Evolutionary conservation across 2,797 vertebrate species (phyloP).

Genomic region (Carduelis carduelis): DNA sequence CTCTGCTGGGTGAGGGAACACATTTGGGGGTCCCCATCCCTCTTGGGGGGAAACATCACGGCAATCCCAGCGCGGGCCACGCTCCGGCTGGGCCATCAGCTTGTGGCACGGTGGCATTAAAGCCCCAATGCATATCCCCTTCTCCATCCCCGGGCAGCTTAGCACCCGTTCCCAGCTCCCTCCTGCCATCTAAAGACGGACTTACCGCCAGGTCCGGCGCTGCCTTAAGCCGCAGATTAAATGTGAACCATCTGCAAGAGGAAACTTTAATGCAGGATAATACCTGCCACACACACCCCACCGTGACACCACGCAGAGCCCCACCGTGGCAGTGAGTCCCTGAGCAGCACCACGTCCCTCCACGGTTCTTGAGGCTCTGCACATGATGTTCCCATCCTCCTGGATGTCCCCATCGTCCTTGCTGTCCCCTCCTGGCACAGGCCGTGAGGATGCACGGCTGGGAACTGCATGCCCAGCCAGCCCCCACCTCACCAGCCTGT

Average conservation of each 20-base stretch:
- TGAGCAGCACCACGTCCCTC: neutral
- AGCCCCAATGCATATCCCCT: neutral
- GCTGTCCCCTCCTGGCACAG: neutral
- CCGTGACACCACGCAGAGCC: neutral
- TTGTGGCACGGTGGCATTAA: neutral
- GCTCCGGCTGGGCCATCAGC: neutral
- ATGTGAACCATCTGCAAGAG: constrained; percentile 34
- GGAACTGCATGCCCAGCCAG: accelerated
- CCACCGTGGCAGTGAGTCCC: neutral
- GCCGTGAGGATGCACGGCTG: neutral
- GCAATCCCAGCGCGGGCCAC: neutral
- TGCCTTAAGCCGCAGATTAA: constrained; percentile 56
- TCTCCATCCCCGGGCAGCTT: neutral
- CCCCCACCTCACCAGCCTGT: accelerated
- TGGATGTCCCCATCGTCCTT: neutral
- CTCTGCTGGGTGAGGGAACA: neutral
- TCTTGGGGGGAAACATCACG: accelerated
- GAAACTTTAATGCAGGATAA: constrained; percentile 5
- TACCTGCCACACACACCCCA: neutral
- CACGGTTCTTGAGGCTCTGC: neutral
- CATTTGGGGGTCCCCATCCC: neutral
- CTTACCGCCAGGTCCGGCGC: constrained; percentile 1
- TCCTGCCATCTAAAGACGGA: constrained; percentile 66
- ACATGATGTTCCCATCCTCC: neutral
- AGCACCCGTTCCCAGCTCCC: constrained; percentile 47